Evolutionary conservation across 2,888 invertebrate genomes (phyloP).

Genomic region (Hermaeophaga mercurialis): DNA sequence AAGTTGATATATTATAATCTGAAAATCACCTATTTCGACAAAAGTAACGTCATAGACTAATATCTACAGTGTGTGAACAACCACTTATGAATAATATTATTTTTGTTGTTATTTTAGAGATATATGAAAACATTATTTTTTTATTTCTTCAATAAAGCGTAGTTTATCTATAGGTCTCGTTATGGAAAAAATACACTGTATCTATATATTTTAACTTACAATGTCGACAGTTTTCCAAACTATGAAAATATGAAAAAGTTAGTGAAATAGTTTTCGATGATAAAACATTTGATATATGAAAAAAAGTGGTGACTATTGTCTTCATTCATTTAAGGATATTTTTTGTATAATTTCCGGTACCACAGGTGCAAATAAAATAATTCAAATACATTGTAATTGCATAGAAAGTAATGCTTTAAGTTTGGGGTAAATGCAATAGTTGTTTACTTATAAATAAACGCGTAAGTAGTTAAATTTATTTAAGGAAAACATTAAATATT

Average conservation of each 20-base stretch:
- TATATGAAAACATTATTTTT: too few relatives aligned
- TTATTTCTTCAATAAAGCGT: too few relatives aligned
- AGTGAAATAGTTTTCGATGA: constrained; percentile 23
- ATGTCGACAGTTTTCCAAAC: constrained; percentile 2
- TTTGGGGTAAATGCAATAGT: constrained; percentile 64
- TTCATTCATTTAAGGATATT: constrained; percentile 41
- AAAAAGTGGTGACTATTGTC: constrained; percentile 1
- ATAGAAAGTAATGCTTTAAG: constrained; percentile 78
- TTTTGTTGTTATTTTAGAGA: too few relatives aligned
- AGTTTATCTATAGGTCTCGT: constrained; percentile 41
- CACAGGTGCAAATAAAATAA: constrained; percentile 78
- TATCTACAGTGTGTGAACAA: too few relatives aligned
- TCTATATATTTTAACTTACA: constrained; percentile 45
- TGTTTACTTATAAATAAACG: not conserved
- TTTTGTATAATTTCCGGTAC: constrained; percentile 82
- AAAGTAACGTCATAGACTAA: too few relatives aligned
- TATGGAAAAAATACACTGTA: constrained; percentile 53
- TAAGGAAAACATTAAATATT: constrained; percentile 59
- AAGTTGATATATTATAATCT: not conserved
- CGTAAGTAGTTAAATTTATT: constrained; percentile 38
- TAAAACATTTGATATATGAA: constrained; percentile 31
- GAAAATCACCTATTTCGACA: too few relatives aligned
- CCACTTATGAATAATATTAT: too few relatives aligned
- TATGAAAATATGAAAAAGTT: constrained; percentile 21
- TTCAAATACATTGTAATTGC: constrained; percentile 77